These are phyloP conservation scores for Trichomycterus rosablanca DNA, from an alignment of 2,113 vertebrate genomes.

Conservation along the genomic window DNA sequence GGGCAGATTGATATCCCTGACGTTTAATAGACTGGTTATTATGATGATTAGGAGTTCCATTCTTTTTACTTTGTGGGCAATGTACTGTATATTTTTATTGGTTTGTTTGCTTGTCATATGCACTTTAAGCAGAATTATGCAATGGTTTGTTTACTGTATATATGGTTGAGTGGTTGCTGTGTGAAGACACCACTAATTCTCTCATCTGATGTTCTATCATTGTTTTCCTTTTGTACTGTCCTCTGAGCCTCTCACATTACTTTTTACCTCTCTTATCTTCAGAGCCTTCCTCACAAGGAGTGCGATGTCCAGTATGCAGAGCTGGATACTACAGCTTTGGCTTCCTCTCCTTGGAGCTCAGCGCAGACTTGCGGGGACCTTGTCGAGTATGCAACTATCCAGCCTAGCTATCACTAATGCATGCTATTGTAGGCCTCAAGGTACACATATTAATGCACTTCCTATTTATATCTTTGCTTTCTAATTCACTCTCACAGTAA, in stretches of 20 bases:
- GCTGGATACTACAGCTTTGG: constrained; percentile 88
- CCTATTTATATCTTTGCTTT: constrained; percentile 14
- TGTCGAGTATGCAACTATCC: constrained; percentile 94
- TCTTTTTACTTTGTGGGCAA: no score
- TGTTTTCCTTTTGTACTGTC: not conserved
- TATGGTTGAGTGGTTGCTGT: no score
- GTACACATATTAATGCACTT: constrained; percentile 68
- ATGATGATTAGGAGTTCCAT: no score
- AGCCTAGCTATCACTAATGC: constrained; percentile 83
- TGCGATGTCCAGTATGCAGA: constrained; percentile 85
- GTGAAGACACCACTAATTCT: no score
- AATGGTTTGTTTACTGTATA: no score
- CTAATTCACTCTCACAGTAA: constrained; percentile 41
- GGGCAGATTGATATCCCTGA: no score
- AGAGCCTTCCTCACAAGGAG: constrained; percentile 83
- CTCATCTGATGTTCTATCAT: no score
- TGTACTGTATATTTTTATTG: no score
- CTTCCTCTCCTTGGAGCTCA: constrained; percentile 73
- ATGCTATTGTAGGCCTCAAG: constrained; percentile 80
- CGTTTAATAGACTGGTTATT: no score
- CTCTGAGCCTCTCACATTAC: constrained; percentile 50
- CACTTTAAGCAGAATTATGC: no score
- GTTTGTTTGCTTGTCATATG: no score
- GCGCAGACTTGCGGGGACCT: constrained; percentile 80
- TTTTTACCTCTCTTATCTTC: constrained; percentile 77